Base-by-base conservation (phyloP, 2,113 vertebrate species). In the Heptranchias perlo region DNA sequence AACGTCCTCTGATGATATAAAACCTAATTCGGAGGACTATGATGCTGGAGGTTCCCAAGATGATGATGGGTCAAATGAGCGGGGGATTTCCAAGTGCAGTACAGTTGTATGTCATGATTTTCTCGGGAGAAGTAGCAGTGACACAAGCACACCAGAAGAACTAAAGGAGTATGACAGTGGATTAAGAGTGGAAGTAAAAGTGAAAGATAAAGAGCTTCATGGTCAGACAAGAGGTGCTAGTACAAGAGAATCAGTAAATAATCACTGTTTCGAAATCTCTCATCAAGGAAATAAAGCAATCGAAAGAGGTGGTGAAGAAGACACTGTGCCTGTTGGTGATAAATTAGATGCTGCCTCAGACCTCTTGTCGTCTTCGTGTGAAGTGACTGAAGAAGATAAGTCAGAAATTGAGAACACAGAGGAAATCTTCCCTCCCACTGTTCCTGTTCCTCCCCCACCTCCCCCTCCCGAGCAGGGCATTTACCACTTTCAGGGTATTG, bases 1-100 rank as follows among this genome's bases (percentile, higher is more conserved):
- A 78, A 99, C 99, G 0, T 99, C 99, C 76, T 99, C 99, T 0
- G 99, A 99, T 67, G 99, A 99, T 96, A 99, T 99, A 97, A 99
- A 99, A 97, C 99, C 99, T 54, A 98, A 98, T 96, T 99, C 99
- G 0, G 99, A 99, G 97, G 99, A 99, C 97, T 99, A 99, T 95
- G 99, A 99, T 94, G 99, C 99, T 0, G 99, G 99, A n/a, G 99
- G 99, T 7, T 99, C 99, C 82, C 99, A 99, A 96, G 99, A 99
- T 1, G 99, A 99, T 18, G 99, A 99, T 96, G 98, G 98, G 96
- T 99, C 98, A 95, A 98, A 99, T 11, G 99, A 99, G 96, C 97
- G 98, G 86, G 99, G 98, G 0, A 97, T 98, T 96, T 99, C 99
- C 96, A 99, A 99, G 96, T 99, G 99, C n/a, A 98, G 99, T 97